Evolutionary conservation across 1,140 invertebrate species (phyloP).

Genomic region (Coboldia fuscipes): DNA sequence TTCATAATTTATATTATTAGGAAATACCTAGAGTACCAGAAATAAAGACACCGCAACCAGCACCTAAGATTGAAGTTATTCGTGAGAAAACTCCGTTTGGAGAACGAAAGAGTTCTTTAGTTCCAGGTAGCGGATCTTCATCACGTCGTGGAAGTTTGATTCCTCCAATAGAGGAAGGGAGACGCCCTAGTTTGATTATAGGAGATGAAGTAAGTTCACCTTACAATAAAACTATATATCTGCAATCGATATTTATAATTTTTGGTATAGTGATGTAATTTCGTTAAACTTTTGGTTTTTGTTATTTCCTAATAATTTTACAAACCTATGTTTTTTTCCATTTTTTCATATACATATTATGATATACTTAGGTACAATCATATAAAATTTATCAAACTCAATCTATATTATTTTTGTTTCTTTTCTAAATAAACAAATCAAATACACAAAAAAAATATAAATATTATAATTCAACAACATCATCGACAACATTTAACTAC

Average conservation of each 20-base stretch:
- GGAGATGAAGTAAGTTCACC: constrained; percentile 65
- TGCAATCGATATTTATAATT: neutral
- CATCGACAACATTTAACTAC: no score
- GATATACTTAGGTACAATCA: no score
- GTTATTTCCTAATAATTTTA: no score
- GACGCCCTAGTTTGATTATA: constrained; percentile 71
- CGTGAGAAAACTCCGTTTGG: constrained; percentile 47
- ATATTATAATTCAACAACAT: no score
- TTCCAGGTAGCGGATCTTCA: constrained; percentile 39
- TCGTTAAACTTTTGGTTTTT: no score
- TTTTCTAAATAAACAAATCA: no score
- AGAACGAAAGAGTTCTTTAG: constrained; percentile 53
- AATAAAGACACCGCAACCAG: constrained; percentile 39
- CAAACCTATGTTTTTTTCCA: no score
- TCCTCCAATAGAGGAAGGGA: constrained; percentile 59
- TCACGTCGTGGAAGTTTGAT: constrained; percentile 65
- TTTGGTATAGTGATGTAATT: no score
- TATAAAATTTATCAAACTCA: no score
- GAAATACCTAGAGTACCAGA: constrained; percentile 36
- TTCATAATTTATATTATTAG: constrained; percentile 8
- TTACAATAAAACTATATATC: neutral
- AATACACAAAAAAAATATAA: no score
- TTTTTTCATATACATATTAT: no score
- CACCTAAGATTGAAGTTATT: constrained; percentile 69
- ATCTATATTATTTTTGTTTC: no score